These are phyloP conservation scores for Phenacoccus solenopsis DNA, from an alignment of 1,140 invertebrate species.

Conservation along the genomic window DNA sequence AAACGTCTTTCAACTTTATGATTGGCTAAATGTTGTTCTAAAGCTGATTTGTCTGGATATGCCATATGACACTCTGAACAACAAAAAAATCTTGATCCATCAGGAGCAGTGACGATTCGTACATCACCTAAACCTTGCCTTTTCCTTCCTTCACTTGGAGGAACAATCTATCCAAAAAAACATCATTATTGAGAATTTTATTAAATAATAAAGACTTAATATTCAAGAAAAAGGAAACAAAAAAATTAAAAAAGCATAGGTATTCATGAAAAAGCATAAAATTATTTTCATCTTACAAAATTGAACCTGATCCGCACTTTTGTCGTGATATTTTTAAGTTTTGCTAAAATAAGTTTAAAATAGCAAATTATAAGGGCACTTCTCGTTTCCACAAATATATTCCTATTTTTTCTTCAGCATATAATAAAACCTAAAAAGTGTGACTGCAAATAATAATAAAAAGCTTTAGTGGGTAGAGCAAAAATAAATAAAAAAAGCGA, in stretches of 20 bases:
- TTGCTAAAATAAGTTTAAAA: too few species aligned
- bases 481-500: too few species aligned
- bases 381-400: too few species aligned
- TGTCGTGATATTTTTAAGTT: too few species aligned
- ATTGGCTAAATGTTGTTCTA: slow-evolving; percentile 66
- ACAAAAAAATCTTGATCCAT: slow-evolving; percentile 68
- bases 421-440: too few species aligned
- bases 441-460: too few species aligned
- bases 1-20: slow-evolving; percentile 48
- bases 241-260: background rate
- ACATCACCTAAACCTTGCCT: slow-evolving; percentile 48
- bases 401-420: too few species aligned
- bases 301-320: too few species aligned
- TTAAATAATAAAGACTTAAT: background rate
- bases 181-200: background rate
- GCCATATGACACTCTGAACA: slow-evolving; percentile 78
- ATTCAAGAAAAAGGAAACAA: background rate
- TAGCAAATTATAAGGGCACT: too few species aligned
- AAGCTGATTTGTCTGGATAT: slow-evolving; percentile 62
- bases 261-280: background rate
- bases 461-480: too few species aligned
- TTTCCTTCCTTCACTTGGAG: slow-evolving; percentile 23
- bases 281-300: too few species aligned
- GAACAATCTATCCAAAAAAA: slow-evolving; percentile 22
- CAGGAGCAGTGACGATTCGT: slow-evolving; percentile 61